Evolutionary conservation across 2,888 invertebrate genomes (phyloP).

Genomic region (Dioctria linearis): DNA sequence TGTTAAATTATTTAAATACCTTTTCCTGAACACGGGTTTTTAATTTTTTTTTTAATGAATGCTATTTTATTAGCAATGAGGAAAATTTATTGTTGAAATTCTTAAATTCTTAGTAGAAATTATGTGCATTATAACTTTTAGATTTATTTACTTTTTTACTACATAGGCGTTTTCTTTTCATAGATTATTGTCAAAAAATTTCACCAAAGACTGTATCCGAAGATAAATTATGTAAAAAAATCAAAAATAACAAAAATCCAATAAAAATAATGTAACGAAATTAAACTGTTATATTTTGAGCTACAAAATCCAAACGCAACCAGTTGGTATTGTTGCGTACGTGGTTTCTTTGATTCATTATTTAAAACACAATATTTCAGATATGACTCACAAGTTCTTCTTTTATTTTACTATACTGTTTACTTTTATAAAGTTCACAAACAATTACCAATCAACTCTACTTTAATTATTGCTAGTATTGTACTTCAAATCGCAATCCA

Average conservation of each 20-base stretch:
- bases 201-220: slow-evolving; percentile 48
- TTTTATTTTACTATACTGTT: too few relatives aligned
- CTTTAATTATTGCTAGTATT: too few relatives aligned
- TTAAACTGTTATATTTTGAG: background rate
- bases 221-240: slow-evolving; percentile 39
- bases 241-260: background rate
- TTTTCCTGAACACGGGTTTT: background rate
- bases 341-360: too few relatives aligned
- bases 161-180: slow-evolving; percentile 4
- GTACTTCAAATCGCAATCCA: too few relatives aligned
- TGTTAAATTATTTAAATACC: slow-evolving; percentile 1
- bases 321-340: too few relatives aligned
- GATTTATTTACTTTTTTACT: slow-evolving; percentile 34
- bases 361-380: too few relatives aligned
- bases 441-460: too few relatives aligned
- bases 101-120: background rate
- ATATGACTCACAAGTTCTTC: too few relatives aligned
- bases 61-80: background rate
- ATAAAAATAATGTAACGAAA: background rate
- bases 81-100: background rate
- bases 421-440: too few relatives aligned
- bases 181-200: slow-evolving; percentile 12
- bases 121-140: slow-evolving; percentile 1
- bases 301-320: too few relatives aligned
- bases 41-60: slow-evolving; percentile 5